These are phyloP conservation scores for Piaya cayana DNA, from an alignment of 2,113 vertebrate species.

Conservation along the genomic window DNA sequence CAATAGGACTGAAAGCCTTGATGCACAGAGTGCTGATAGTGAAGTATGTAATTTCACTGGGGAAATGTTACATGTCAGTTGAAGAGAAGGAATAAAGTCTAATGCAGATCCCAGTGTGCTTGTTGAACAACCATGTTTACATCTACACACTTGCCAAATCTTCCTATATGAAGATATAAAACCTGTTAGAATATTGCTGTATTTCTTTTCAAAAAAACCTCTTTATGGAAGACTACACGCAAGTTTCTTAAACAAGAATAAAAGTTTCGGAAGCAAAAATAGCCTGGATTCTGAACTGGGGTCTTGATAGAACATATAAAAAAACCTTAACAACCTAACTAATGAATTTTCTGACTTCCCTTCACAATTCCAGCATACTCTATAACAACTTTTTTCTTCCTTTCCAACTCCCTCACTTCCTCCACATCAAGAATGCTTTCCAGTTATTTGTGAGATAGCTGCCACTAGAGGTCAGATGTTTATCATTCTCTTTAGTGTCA, in stretches of 20 bases:
- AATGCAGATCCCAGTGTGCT: background rate
- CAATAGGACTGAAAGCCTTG: background rate
- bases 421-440: background rate
- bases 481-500: background rate
- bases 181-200: background rate
- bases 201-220: background rate
- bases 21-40: background rate
- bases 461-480: constrained; percentile 64
- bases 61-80: background rate
- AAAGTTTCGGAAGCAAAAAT: background rate
- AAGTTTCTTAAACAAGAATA: background rate
- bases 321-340: background rate
- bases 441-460: background rate
- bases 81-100: background rate
- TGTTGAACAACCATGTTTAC: background rate
- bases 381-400: fast-evolving
- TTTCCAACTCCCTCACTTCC: background rate
- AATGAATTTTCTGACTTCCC: background rate
- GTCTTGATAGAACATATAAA: background rate
- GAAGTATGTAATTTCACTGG: background rate
- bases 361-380: background rate
- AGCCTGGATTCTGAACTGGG: background rate
- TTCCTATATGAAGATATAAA: background rate
- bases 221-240: background rate
- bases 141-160: background rate